Evolutionary conservation across 2,113 vertebrate species (phyloP).

Genomic region (Thomomys bottae): DNA sequence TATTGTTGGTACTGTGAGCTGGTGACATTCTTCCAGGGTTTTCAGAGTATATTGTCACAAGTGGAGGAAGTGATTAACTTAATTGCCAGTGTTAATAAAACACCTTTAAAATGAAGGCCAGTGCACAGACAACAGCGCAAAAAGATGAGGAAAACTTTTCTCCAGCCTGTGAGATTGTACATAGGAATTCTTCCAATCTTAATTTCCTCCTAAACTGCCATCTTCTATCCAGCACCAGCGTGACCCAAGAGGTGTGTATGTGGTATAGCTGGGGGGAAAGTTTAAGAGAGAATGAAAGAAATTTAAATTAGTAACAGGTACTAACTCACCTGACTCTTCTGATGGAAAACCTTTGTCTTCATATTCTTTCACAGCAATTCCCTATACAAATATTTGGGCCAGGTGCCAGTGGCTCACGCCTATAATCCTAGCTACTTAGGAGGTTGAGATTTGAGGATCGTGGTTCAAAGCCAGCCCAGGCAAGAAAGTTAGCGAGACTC

Average conservation of each 20-base stretch:
- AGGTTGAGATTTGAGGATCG: too few species aligned
- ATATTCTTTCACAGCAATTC: background rate
- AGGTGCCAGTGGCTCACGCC: too few species aligned
- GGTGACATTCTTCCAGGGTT: background rate
- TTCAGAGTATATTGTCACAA: background rate
- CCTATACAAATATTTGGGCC: too few species aligned
- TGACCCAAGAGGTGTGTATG: background rate
- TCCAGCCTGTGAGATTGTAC: background rate
- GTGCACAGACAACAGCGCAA: background rate
- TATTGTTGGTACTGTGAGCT: background rate
- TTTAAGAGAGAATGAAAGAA: background rate
- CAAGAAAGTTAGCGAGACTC: too few species aligned
- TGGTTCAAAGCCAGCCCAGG: too few species aligned
- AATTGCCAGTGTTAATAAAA: background rate
- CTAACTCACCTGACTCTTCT: background rate
- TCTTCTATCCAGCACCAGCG: background rate
- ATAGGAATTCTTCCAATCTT: background rate
- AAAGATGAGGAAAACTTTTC: background rate
- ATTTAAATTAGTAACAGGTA: background rate
- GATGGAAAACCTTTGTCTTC: background rate
- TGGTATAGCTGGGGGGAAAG: background rate
- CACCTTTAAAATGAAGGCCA: slow-evolving; percentile 24
- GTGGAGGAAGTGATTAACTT: background rate
- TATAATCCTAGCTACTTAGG: too few species aligned
- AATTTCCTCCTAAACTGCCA: background rate